phyloP scores from a whole-genome alignment of 2,797 vertebrate species.

The Channallabes apus region DNA sequence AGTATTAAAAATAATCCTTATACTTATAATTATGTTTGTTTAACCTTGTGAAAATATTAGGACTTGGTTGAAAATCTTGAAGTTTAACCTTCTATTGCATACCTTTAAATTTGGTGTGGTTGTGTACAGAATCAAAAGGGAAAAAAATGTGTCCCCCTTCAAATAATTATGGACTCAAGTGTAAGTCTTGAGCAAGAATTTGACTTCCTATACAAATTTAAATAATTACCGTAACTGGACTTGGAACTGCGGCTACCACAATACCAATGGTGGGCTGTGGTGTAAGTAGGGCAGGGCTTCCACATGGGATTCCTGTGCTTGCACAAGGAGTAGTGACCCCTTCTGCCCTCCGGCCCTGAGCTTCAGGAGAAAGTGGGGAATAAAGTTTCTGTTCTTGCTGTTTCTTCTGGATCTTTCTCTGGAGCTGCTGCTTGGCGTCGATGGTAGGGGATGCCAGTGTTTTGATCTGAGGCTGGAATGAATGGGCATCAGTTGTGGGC shows the following conservation, averaged over 20 bases:
- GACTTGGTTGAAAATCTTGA: no score
- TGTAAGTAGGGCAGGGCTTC: conserved; percentile 86
- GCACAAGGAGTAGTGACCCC: conserved; percentile 66
- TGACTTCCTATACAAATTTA: not conserved
- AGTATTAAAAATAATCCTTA: no score
- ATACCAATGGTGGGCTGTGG: conserved; percentile 94
- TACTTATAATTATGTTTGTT: no score
- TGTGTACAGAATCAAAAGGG: not conserved
- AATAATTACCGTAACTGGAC: conserved; percentile 87
- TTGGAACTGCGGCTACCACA: conserved; percentile 88
- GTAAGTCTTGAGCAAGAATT: not conserved
- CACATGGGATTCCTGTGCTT: conserved; percentile 74
- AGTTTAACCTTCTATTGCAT: not conserved
- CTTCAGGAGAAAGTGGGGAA: conserved; percentile 86
- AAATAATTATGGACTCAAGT: not conserved
- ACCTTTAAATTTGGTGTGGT: not conserved
- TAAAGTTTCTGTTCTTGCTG: conserved; percentile 97
- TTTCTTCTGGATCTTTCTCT: conserved; percentile 98
- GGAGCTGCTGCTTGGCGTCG: conserved; percentile 97
- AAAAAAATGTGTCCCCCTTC: not conserved
- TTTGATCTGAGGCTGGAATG: conserved; percentile 90
- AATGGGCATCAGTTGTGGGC: conserved; percentile 87
- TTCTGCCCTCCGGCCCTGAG: conserved; percentile 79
- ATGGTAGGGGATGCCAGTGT: conserved; percentile 86
- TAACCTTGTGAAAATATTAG: no score